Evolutionary conservation across 2,113 vertebrate genomes (phyloP).

Genomic region (Tragelaphus imberbis): DNA sequence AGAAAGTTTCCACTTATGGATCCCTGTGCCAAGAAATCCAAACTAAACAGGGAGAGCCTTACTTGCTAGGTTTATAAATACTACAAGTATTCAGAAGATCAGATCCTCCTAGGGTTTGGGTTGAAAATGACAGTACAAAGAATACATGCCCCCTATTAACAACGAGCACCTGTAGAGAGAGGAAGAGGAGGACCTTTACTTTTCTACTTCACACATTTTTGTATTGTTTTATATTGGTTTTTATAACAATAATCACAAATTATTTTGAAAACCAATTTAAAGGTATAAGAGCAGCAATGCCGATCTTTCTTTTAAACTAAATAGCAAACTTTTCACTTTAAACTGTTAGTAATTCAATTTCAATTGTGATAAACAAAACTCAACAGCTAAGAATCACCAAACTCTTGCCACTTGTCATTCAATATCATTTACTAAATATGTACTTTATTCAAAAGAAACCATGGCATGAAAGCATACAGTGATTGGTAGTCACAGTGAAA

Average conservation of each 20-base stretch:
- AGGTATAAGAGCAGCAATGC: background rate
- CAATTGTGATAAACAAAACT: background rate
- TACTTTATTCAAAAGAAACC: background rate
- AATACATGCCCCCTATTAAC: background rate
- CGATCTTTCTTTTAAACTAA: slow-evolving; percentile 33
- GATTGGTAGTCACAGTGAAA: background rate
- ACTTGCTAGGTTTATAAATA: background rate
- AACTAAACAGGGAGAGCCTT: background rate
- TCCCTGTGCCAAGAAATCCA: background rate
- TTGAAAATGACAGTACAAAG: background rate
- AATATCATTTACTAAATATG: background rate
- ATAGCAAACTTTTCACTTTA: background rate
- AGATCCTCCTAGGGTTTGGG: background rate
- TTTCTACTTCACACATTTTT: background rate
- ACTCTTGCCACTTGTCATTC: background rate
- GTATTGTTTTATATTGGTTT: background rate
- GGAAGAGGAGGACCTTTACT: background rate
- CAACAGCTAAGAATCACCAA: slow-evolving; percentile 4
- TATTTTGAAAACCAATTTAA: background rate
- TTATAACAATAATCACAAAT: background rate
- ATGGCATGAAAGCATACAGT: background rate
- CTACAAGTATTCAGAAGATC: background rate
- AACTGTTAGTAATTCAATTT: slow-evolving; percentile 11
- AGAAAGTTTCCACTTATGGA: background rate
- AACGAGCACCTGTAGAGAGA: background rate